Evolutionary conservation across 2,113 vertebrate species (phyloP), one percentile per base, ranked within the genome.

Genomic region (Rostratula benghalensis): DNA sequence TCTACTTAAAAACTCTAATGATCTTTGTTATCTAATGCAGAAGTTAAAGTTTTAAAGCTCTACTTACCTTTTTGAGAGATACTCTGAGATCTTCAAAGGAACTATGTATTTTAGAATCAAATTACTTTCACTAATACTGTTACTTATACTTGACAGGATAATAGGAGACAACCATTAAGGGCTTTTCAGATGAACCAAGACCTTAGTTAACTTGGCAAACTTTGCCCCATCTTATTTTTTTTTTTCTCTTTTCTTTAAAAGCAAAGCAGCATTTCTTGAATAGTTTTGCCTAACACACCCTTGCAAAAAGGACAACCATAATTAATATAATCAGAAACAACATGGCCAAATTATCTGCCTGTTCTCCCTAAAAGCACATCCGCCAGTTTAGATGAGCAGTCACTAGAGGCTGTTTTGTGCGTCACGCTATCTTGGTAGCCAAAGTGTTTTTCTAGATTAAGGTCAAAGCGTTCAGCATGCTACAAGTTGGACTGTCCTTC

Each of bases 401-500:
- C 54, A 75, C 39, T 27, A 77, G 39, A 30, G 20, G 10, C 31
- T 37, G 19, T 39, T 2, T 2, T 3, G 27, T 67, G 9, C 1
- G 0, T 65, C 57, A 85, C 0, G 1, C 35, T 56, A 85, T 23
- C 16, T 75, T 60, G 0, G 0, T 0, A 50, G 57, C 46, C 25
- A 50, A 76, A 85, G 18, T 67, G 23, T 24, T 80, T 76, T 60
- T 59, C 57, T 45, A 76, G 45, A 45, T 81, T 43, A 85, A 82
- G 57, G 57, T 85, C 69, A 85, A 54, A 27, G 20, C 59, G 76
- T 48, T 61, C 89, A 64, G 33, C 37, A 61, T 35, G 18, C 30
- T 85, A 76, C 16, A 71, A 46, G 13, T 77, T 85, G 91, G 43
- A 48, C 39, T 37, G 33, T 33, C 31, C 20, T 74, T 56, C 56